Evolutionary conservation across 2,888 invertebrate species (phyloP), one percentile per base, ranked within the genome.

Genomic region (Buathra laborator): DNA sequence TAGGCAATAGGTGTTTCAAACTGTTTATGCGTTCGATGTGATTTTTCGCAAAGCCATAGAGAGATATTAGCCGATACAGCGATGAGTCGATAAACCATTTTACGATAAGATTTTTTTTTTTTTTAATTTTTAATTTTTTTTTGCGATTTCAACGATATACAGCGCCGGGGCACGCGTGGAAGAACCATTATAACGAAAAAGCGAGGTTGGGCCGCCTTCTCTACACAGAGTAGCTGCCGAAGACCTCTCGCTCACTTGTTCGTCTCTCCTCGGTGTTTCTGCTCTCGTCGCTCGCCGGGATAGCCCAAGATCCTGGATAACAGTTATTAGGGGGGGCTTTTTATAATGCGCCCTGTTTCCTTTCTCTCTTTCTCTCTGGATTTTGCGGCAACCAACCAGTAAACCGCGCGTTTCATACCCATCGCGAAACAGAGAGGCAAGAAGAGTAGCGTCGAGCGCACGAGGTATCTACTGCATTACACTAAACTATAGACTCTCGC

Each of bases 281-380:
- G 43, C 48, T 77, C 79, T 79, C 66, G 86, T 86, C 77, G 83
- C 85, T 84, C 87, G 89, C 81, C 88, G 89, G 89, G 87, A 90
- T 90, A 90, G 88, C 88, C 90, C 90, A 89, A 93, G 93, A 93
- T 93, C 90, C 84, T 91, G 93, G 94, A 94, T 94, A 94, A 94
- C 93, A 94, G 94, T 94, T 94, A 94, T 94, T 94, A 93, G 92
- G 90, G 92, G 92, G 90, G 92, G 89, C 91, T 91, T 93, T 92
- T 93, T 92, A 93, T 93, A 93, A 92, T 92, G 91, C 91, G 89
- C 91, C 89, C 90, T 12, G 2, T 91, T 90, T 90, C 89, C 89
- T 89, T 86, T 85, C 87, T 86, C 71, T 84, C 86, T 86, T 76
- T 70, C 77, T 72, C 66, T 81, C 83, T 83, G 29, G 74, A 62